These are phyloP conservation scores for Esperia sulphurella DNA, from an alignment of 2,888 invertebrate genomes.

Conservation along the genomic window DNA sequence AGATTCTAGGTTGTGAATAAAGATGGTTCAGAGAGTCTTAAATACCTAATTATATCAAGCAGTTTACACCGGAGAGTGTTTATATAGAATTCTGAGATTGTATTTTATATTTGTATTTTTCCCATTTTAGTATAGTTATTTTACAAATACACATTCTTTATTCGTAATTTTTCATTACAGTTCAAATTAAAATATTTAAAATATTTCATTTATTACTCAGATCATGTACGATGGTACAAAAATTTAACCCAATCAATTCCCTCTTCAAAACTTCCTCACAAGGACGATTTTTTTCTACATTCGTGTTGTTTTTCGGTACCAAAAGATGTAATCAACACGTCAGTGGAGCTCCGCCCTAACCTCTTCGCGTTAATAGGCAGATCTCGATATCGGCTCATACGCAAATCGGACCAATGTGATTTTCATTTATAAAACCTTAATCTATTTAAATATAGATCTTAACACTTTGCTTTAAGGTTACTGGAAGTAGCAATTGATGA, in stretches of 20 bases:
- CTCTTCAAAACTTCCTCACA: neutral
- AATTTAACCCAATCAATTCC: neutral
- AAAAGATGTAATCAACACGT: conserved; percentile 72
- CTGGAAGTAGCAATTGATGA: neutral
- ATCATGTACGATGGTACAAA: conserved; percentile 9
- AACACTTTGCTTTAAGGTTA: conserved; percentile 6
- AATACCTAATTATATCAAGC: too few species aligned
- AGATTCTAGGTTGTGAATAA: too few species aligned
- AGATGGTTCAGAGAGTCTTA: too few species aligned
- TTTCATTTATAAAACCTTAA: conserved; percentile 8
- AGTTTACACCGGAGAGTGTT: too few species aligned
- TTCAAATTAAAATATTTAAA: too few species aligned
- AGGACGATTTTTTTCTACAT: neutral
- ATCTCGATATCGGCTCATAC: conserved; percentile 62
- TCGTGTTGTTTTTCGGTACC: conserved; percentile 48
- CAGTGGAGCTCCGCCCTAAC: conserved; percentile 61
- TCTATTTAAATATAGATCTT: conserved; percentile 19
- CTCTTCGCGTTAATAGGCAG: conserved; percentile 65
- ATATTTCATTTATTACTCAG: neutral
- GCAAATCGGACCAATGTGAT: conserved; percentile 37
- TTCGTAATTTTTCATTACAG: too few species aligned
- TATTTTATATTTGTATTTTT: too few species aligned
- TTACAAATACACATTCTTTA: too few species aligned
- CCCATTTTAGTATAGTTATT: too few species aligned
- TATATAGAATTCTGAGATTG: too few species aligned